A percentile compares a stretch with the other conserved stretches of the same genome.
These are phyloP conservation scores for Chloroclystis v-ata DNA, from an alignment of 2,888 invertebrate genomes.

Conservation along the genomic window DNA sequence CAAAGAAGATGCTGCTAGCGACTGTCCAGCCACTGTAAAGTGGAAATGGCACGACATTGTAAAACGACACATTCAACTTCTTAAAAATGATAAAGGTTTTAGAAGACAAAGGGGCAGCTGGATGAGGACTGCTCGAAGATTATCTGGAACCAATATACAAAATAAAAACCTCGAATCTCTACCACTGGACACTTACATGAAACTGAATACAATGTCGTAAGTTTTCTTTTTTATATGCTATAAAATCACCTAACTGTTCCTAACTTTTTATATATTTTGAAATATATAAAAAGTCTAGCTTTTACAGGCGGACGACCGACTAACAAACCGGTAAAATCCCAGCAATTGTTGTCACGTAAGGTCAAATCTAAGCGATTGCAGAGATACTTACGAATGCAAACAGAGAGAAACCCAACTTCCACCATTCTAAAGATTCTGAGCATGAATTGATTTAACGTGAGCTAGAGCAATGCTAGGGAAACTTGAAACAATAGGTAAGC, in stretches of 20 bases:
- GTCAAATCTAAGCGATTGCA: slow-evolving; percentile 8
- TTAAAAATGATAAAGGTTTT: slow-evolving; percentile 71
- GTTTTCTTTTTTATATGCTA: slow-evolving; percentile 38
- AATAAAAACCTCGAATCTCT: slow-evolving; percentile 54
- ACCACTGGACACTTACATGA: slow-evolving; percentile 66
- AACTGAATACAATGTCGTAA: slow-evolving; percentile 71
- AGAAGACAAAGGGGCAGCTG: slow-evolving; percentile 70
- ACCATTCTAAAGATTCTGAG: slow-evolving; percentile 3
- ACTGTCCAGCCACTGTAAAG: slow-evolving; percentile 71
- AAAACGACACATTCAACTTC: slow-evolving; percentile 67
- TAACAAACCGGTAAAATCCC: slow-evolving; percentile 11
- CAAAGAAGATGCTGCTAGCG: slow-evolving; percentile 74
- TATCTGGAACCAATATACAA: slow-evolving; percentile 58
- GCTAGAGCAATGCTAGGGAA: not conserved
- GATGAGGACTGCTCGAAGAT: slow-evolving; percentile 67
- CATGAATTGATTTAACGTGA: not conserved
- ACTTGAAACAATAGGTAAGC: not conserved
- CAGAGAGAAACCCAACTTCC: not conserved
- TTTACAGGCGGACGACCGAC: slow-evolving; percentile 9
- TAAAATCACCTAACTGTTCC: too few relatives aligned
- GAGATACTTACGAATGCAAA: slow-evolving; percentile 1
- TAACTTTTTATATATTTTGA: too few relatives aligned
- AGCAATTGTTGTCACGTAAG: slow-evolving; percentile 9
- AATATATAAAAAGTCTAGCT: slow-evolving; percentile 8
- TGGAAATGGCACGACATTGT: slow-evolving; percentile 77